Percentiles rank a stretch among this genome's conserved stretches.
phyloP scores from a whole-genome alignment of 2,888 invertebrate species.

The Galeruca laticollis region DNA sequence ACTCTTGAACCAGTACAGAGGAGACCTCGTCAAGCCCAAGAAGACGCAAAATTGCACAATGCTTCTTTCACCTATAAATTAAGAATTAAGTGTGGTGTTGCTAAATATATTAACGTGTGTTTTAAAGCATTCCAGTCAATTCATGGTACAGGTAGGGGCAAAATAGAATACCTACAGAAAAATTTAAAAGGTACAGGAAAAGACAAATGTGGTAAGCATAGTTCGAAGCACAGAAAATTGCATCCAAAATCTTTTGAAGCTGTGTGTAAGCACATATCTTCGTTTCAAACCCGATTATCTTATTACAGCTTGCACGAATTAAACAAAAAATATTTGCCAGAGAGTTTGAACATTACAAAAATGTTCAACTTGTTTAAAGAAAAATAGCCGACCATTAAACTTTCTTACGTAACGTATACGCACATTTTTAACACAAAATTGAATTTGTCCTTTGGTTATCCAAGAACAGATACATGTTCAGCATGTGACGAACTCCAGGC shows the following conservation, averaged over 20 bases:
- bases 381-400: too few species aligned
- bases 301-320: slow-evolving; percentile 2
- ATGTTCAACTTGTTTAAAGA: too few species aligned
- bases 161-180: slow-evolving; percentile 30
- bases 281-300: slow-evolving; percentile 29
- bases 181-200: slow-evolving; percentile 33
- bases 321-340: slow-evolving; percentile 12
- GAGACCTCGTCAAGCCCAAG: slow-evolving; percentile 21
- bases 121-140: slow-evolving; percentile 36
- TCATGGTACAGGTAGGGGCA: slow-evolving; percentile 30
- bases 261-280: slow-evolving; percentile 25
- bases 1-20: slow-evolving; percentile 23
- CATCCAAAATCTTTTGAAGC: slow-evolving; percentile 12
- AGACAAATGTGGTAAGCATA: slow-evolving; percentile 32
- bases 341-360: slow-evolving; percentile 19
- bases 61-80: slow-evolving; percentile 16
- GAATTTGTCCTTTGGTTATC: too few species aligned
- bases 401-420: too few species aligned
- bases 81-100: slow-evolving; percentile 15
- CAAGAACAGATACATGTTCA: too few species aligned
- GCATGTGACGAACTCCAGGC: too few species aligned
- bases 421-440: too few species aligned
- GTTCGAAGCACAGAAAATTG: slow-evolving; percentile 31
- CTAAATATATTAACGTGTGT: slow-evolving; percentile 22
- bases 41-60: slow-evolving; percentile 23